These are phyloP conservation scores for Drosophila subpulchrella DNA, from an alignment of 1,140 invertebrate species.

Conservation along the genomic window DNA sequence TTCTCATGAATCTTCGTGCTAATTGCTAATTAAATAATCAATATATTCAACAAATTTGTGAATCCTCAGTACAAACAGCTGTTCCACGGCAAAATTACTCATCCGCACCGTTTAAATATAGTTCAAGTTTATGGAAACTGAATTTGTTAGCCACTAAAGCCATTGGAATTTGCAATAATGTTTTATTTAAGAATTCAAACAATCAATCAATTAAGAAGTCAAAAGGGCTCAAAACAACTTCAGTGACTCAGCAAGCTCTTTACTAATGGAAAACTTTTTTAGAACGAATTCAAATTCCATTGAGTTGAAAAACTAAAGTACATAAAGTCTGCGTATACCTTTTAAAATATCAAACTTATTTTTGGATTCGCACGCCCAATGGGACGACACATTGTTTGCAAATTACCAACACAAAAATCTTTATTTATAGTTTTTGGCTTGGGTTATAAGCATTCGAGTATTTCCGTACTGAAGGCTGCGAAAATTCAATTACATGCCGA, in stretches of 20 bases:
- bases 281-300: neutral
- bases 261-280: neutral
- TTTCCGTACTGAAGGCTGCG: conserved; percentile 23
- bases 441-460: neutral
- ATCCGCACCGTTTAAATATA: conserved; percentile 10
- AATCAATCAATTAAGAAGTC: neutral
- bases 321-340: neutral
- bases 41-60: neutral
- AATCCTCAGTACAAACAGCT: conserved; percentile 25
- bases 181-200: neutral
- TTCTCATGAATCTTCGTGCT: neutral
- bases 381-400: neutral
- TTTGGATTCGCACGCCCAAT: conserved; percentile 11
- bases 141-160: conserved; percentile 3
- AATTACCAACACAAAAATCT: conserved; percentile 9
- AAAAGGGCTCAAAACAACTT: neutral
- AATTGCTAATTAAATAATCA: neutral
- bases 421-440: conserved; percentile 35
- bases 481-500: conserved; percentile 12
- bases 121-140: conserved; percentile 11
- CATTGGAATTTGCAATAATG: neutral
- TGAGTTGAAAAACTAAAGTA: neutral
- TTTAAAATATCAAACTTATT: conserved; percentile 13
- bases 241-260: neutral
- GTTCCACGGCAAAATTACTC: conserved; percentile 10